Percentiles rank a stretch among this genome's conserved stretches.
These are phyloP conservation scores for Scolopax rusticola DNA, from an alignment of 2,797 vertebrate species.

Conservation along the genomic window DNA sequence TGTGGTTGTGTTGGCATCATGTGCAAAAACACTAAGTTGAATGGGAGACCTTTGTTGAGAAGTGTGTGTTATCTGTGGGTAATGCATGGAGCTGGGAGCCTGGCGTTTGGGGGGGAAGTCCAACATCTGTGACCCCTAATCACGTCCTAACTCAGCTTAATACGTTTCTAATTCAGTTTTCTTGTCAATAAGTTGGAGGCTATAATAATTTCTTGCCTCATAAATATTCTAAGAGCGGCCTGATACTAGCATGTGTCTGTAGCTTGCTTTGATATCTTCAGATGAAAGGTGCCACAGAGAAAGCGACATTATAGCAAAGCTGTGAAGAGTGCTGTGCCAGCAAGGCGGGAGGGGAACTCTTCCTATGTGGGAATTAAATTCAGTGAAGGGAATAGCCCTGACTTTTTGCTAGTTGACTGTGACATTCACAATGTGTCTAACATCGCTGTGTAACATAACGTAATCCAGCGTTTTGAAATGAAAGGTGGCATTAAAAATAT, in stretches of 20 bases:
- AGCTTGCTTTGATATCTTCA: constrained; percentile 3
- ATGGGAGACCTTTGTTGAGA: neutral
- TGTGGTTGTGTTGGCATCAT: neutral
- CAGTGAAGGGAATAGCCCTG: neutral
- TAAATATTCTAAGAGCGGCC: neutral
- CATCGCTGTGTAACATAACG: neutral
- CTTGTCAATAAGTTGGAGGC: neutral
- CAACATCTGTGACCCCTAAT: neutral
- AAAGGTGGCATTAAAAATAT: neutral
- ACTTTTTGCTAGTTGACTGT: neutral
- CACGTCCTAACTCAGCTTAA: neutral
- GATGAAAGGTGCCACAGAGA: constrained; percentile 6
- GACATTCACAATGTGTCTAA: neutral
- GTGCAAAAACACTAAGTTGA: neutral
- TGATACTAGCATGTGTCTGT: neutral
- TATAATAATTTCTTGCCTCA: neutral
- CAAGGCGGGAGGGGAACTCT: neutral
- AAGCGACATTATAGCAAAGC: neutral
- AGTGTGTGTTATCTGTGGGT: neutral
- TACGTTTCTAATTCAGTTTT: neutral
- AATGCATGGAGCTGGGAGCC: neutral
- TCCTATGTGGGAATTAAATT: neutral
- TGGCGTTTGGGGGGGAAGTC: neutral
- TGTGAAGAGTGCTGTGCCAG: neutral
- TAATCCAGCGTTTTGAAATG: neutral